Conservation (phyloP, 2,888 invertebrate species). For the Mechanitis messenoides region DNA sequence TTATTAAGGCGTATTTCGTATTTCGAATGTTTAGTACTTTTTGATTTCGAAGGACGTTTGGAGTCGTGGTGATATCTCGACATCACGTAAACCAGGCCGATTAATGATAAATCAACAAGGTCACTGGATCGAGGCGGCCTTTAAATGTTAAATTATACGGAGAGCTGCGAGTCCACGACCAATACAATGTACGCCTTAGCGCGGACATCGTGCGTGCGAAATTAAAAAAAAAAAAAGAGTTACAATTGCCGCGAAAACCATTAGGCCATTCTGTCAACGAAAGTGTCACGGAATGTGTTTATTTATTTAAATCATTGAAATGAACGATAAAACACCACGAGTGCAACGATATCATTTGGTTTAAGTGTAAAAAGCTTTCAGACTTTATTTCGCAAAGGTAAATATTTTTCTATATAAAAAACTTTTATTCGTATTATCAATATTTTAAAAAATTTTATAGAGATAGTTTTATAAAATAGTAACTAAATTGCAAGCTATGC, state of each 20-base stretch:
- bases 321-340: too few species aligned
- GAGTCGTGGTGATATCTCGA: slow-evolving; percentile 10
- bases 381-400: too few species aligned
- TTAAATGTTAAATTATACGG: slow-evolving; percentile 47
- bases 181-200: slow-evolving; percentile 39
- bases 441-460: too few species aligned
- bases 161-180: slow-evolving; percentile 42
- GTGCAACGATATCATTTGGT: too few species aligned
- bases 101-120: slow-evolving; percentile 46
- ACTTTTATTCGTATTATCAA: too few species aligned
- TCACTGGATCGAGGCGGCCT: slow-evolving; percentile 36
- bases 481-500: too few species aligned
- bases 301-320: too few species aligned
- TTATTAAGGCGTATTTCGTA: neutral
- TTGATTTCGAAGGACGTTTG: neutral
- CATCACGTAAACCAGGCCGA: slow-evolving; percentile 23
- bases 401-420: too few species aligned
- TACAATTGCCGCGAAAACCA: neutral
- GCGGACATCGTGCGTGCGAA: slow-evolving; percentile 36
- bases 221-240: slow-evolving; percentile 15
- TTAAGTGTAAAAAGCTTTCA: too few species aligned
- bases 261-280: neutral
- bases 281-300: too few species aligned
- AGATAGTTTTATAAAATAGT: too few species aligned
- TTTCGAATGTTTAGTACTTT: too few species aligned